Evolutionary conservation across 1,140 invertebrate genomes (phyloP).

Genomic region (Muscidifurax raptorellus): DNA sequence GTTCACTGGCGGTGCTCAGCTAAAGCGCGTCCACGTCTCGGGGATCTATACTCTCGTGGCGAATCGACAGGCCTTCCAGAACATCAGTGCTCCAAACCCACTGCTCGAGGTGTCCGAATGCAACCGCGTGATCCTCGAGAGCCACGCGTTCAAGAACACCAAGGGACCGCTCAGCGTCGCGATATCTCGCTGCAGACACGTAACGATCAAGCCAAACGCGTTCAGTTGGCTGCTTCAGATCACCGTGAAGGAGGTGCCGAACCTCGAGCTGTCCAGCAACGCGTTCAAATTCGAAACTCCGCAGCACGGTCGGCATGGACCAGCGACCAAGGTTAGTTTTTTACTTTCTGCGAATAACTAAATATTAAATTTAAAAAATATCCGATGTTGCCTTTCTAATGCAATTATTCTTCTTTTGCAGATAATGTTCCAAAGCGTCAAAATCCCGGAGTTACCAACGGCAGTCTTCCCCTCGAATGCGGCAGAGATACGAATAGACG

Average conservation of each 20-base stretch:
- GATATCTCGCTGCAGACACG: constrained; percentile 76
- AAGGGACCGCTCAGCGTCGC: constrained; percentile 78
- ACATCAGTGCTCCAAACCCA: constrained; percentile 74
- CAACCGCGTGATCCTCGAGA: constrained; percentile 75
- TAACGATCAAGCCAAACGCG: constrained; percentile 78
- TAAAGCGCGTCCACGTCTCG: constrained; percentile 74
- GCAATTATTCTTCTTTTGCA: constrained; percentile 69
- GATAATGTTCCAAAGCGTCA: constrained; percentile 81
- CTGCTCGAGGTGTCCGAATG: constrained; percentile 76
- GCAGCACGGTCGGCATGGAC: constrained; percentile 75
- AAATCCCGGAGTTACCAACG: constrained; percentile 77
- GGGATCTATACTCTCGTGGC: constrained; percentile 74
- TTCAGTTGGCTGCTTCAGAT: constrained; percentile 81
- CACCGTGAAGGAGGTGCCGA: constrained; percentile 76
- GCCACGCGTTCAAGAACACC: constrained; percentile 76
- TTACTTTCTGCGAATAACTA: neutral
- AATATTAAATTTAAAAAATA: too few relatives aligned
- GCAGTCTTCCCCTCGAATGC: constrained; percentile 80
- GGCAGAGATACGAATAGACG: constrained; percentile 78
- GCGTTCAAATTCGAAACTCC: constrained; percentile 80
- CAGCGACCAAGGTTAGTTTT: constrained; percentile 75
- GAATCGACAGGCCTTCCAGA: constrained; percentile 76
- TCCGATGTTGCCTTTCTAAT: neutral
- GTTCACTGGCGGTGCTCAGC: constrained; percentile 69
- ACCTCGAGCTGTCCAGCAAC: constrained; percentile 76